Conservation (phyloP, 2,113 vertebrate species). For the Thunnus maccoyii region DNA sequence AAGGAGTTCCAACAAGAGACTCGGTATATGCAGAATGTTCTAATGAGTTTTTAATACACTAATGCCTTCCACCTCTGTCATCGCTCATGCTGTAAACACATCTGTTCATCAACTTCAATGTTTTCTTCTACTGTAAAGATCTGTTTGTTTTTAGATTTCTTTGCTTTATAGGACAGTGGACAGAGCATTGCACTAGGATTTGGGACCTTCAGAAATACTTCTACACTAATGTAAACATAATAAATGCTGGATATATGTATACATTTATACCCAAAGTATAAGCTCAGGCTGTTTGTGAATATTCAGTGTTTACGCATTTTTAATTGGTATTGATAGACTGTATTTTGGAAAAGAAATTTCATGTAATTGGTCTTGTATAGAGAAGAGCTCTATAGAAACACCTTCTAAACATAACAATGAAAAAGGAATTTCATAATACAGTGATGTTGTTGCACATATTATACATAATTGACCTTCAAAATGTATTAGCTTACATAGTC, state of each 20-base stretch:
- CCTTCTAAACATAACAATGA: not conserved
- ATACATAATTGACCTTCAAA: no score
- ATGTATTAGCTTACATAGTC: no score
- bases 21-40: no score
- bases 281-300: not conserved
- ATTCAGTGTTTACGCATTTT: not conserved
- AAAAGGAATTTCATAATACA: no score
- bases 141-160: not conserved
- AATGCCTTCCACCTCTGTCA: not conserved
- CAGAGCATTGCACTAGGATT: not conserved
- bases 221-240: constrained; percentile 26
- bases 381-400: not conserved
- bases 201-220: not conserved
- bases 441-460: no score
- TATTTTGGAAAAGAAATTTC: not conserved
- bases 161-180: not conserved
- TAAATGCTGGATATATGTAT: not conserved
- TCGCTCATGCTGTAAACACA: not conserved
- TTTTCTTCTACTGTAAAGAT: not conserved
- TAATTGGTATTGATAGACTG: not conserved
- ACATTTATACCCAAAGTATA: not conserved
- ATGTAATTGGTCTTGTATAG: not conserved
- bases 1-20: not conserved
- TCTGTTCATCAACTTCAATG: not conserved
- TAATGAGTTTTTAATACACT: not conserved